Base-by-base conservation (phyloP, 1,140 invertebrate species). In the Lepidurus couesii region DNA sequence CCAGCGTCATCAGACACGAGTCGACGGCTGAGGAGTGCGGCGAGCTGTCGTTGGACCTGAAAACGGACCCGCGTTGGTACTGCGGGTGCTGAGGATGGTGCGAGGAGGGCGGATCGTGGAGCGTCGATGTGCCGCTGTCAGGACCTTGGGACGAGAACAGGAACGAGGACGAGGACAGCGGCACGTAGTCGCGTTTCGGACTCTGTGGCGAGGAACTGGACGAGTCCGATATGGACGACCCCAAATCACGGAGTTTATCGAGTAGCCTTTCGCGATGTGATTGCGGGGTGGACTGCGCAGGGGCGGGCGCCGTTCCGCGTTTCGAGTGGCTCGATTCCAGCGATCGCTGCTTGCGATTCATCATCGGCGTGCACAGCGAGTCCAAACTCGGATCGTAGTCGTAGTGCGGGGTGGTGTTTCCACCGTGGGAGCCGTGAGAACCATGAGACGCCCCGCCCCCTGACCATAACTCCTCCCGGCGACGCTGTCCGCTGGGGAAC, bases 371-470 rank as follows among this genome's bases (percentile, higher is more conserved):
- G 43, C 82, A 81, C 21, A 84, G 80, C 44, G 82, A 81, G 75
- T 83, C 84, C 34, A 82, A 65, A 34, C 78, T 45, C 77, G 76
- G 34, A 43, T 74, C 65, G 13, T 74, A 74, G 26, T 74, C 76
- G 13, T 45, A 45, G 43, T 21, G 79, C n/a, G 80, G 81, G 74
- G 75, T 80, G 80, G 44, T 84, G 79, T 24, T 83, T 77, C 53
- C 84, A 77, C n/a, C 84, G 81, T 42, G 83, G 81, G 80, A 83
- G 80, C 81, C 83, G 82, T 77, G 86, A 84, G 42, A 85, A 86
- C 42, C 85, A 86, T 34, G 74, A 42, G 21, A 73, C 26, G 0
- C 76, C 73, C 11, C 76, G 42, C 21, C 73, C 34, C 13, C 76
- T 13, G 13, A 73, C 73, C 43, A 78, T 24, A 80, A 78, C 24